Percentiles rank a stretch among this genome's conserved stretches.
These are phyloP conservation scores for Pimpla rufipes DNA, from an alignment of 2,888 invertebrate genomes.

Conservation along the genomic window DNA sequence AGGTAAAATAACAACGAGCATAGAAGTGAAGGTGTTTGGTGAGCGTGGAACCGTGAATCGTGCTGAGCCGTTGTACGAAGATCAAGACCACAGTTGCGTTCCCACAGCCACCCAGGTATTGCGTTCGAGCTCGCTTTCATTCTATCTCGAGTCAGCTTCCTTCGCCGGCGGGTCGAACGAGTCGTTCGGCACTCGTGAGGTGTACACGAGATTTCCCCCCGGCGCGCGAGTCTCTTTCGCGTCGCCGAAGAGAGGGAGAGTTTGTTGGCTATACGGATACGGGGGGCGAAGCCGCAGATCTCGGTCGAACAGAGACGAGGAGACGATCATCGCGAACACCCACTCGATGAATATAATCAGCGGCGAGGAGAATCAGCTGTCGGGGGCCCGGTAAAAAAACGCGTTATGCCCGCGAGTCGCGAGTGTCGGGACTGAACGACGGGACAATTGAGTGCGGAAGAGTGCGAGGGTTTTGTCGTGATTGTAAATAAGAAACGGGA, in stretches of 20 bases:
- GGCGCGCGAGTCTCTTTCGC: neutral
- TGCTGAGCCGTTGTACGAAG: constrained; percentile 51
- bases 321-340: constrained; percentile 15
- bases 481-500: neutral
- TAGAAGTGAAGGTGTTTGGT: constrained; percentile 60
- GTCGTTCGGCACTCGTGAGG: constrained; percentile 3
- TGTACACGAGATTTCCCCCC: constrained; percentile 7
- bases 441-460: neutral
- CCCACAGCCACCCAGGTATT: neutral
- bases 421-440: neutral
- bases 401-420: neutral
- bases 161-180: constrained; percentile 26
- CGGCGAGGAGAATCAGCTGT: neutral
- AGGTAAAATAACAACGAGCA: constrained; percentile 19
- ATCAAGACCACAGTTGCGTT: constrained; percentile 46
- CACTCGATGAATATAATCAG: constrained; percentile 11
- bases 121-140: constrained; percentile 29
- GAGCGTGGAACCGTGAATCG: constrained; percentile 35
- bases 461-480: neutral
- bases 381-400: neutral
- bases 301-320: constrained; percentile 14
- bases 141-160: neutral
- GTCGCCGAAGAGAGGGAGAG: constrained; percentile 28
- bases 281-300: constrained; percentile 10
- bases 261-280: neutral